Base-by-base conservation (phyloP, 2,888 invertebrate species). In the Sarcophaga subvicina region DNA sequence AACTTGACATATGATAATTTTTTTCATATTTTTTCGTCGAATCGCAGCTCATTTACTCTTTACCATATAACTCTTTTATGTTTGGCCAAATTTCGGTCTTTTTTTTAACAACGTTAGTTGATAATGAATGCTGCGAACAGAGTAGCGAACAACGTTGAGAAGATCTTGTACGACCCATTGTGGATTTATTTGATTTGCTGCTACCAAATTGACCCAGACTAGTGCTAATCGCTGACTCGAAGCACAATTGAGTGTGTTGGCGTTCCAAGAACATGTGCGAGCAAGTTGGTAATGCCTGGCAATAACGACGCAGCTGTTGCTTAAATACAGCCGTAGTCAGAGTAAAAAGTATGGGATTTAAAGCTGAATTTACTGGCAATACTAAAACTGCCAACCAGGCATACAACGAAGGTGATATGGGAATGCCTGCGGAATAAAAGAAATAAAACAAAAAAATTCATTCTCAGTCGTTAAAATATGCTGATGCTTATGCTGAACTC, bases 331-430 rank as follows among this genome's bases (percentile, higher is more conserved):
- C 94, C 3, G 95, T 95, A 2, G 95, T 95, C 67, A 95, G 90
- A 0, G 95, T 95, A 90, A 95, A 95, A 62, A 95, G 92, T n/a
- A 95, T 93, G 1, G 95, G 95, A 92, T 95, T 95, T 10, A 95
- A 91, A 0, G 95, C 95, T 2, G 95, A 95, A 90, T 95, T 95
- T 4, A 95, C 95, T 0, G 95, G 95, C 54, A 95, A 91, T 10
- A 95, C 94, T 88, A 95, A 94, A 27, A 95, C 94, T 0, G 95
- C 95, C 86, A 95, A 90, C 95, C 95, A 95, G 10, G 95, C 95
- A 89, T 95, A 95, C 10, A 95, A 90, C 75, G 94, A 93, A 67
- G 94, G 93, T 8, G 94, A 94, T 73, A 95, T 94, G 22, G 93
- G 91, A 54, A 94, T 93, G 67, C 95, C 95, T 95, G 88, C 10